A percentile compares a stretch with the other conserved stretches of the same genome.
These are phyloP conservation scores for Lasioglossum leucozonium DNA, from an alignment of 2,888 invertebrate genomes.

Conservation along the genomic window DNA sequence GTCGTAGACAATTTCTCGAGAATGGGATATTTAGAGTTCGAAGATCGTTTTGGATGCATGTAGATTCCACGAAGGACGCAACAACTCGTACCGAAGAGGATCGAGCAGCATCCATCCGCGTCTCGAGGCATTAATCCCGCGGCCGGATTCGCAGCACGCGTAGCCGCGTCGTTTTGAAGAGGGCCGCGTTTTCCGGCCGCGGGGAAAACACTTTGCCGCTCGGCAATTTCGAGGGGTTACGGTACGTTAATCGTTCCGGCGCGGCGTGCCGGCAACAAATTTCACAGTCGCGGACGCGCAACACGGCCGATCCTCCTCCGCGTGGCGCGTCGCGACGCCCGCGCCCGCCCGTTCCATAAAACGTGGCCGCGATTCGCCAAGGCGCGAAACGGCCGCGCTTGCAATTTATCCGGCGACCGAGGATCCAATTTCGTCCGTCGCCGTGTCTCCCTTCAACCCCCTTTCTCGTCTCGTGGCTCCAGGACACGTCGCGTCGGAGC, in stretches of 20 bases:
- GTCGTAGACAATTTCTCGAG: too few species aligned
- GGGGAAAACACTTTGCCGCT: constrained; percentile 57
- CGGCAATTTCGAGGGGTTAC: constrained; percentile 75
- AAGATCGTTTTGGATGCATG: too few species aligned
- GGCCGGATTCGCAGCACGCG: constrained; percentile 47
- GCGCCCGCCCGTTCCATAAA: constrained; percentile 32
- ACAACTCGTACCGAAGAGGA: background rate
- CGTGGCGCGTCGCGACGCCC: constrained; percentile 1
- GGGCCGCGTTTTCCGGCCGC: constrained; percentile 53
- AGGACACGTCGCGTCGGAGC: constrained; percentile 18
- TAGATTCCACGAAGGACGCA: background rate
- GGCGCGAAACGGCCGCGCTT: constrained; percentile 51
- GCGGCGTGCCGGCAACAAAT: constrained; percentile 59
- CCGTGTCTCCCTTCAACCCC: constrained; percentile 7
- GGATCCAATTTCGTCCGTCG: constrained; percentile 62
- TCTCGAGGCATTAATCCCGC: constrained; percentile 42
- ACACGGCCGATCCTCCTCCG: background rate
- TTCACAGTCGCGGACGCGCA: constrained; percentile 39
- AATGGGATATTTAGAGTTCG: too few species aligned
- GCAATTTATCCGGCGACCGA: constrained; percentile 62
- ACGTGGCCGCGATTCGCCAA: constrained; percentile 33
- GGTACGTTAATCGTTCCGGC: constrained; percentile 71
- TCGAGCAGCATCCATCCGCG: background rate
- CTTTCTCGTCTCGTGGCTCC: constrained; percentile 21
- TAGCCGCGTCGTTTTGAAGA: constrained; percentile 55